Base-by-base conservation (phyloP, 2,797 vertebrate genomes). In the Parauchenoglanis punctatus region DNA sequence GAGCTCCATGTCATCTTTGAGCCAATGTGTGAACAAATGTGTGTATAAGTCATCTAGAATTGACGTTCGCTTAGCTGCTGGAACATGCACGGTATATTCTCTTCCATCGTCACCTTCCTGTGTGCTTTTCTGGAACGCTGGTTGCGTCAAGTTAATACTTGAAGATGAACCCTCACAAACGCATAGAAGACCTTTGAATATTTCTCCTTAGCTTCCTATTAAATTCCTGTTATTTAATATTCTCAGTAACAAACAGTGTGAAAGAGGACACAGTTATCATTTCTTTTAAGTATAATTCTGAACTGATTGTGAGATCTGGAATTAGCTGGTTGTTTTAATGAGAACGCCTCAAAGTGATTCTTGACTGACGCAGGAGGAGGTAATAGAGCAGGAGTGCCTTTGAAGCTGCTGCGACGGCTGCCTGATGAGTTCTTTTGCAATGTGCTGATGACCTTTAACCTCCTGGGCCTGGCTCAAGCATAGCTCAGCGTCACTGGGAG, bases 271-370 rank as follows among this genome's bases (percentile, higher is more conserved):
- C 31, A 58, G 0, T 20, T 40, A 35, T 58, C 10, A 0, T 61
- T 59, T 61, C 1, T 13, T 13, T 44, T 13, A 81, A 25, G 77
- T 81, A 80, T 44, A 68, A 63, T 83, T 81, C 59, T 63, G 25
- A 46, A 58, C 54, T 78, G 85, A 80, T 85, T 80, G 63, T 28
- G 15, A 54, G 28, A 61, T 72, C 83, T 67, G 56, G 6, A 95
- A 95, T 96, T 94, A 94, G 68, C 80, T 31, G 28, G 83, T 86
- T 72, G 84, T 83, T 65, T 93, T 95, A 95, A 95, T 94, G 93
- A 94, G 93, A 93, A 85, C 3, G 85, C 89, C 87, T 89, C 92
- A 90, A 90, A 83, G 92, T 94, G 95, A 94, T 92, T 91, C 89
- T 84, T 90, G 67, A 93, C 85, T 91, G 91, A 92, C 72, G 40